Base-by-base conservation (phyloP, 2,113 vertebrate species). In the Panthera uncia region DNA sequence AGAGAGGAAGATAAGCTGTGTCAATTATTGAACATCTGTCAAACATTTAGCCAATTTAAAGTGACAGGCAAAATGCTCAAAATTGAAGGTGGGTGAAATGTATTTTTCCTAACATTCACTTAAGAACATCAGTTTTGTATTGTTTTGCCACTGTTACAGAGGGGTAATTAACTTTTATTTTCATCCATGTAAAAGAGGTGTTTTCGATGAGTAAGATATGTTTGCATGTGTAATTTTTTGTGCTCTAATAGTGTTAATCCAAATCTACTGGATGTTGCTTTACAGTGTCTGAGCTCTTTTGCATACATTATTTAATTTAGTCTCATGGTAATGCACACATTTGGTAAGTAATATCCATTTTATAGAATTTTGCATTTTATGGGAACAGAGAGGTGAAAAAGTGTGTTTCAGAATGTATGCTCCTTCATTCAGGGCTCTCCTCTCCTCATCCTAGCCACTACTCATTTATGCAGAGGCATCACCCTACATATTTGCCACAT, bases 1-100 rank as follows among this genome's bases (percentile, higher is more conserved):
- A 82, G 96, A 82, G 91, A 0, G 0, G 74, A 91, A 98, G 98
- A 98, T 98, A 97, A 99, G 98, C 89, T 92, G n/a, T 96, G 94
- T 96, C 98, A 98, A 95, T 98, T 98, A 97, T 95, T 98, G 98
- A 97, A 61, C 98, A 98, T 91, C 97, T 98, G 97, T 98, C 98
- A 95, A 93, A 98, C 89, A 65, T 52, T 94, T 74, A 41, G 84
- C 94, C 97, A 45, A 45, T 96, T 91, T 33, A 45, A 79, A 97
- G 89, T 97, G n/a, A 93, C 95, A 97, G 94, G 16, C 90, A 87
- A 80, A 80, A 45, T 96, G 96, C 97, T 95, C 21, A 57, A 65
- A 92, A 85, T 68, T 4, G 18, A 87, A 52, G 57, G 36, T 61
- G 88, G 95, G 55, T 89, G 84, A 50, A 50, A 91, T 41, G 19